These are phyloP conservation scores for Hololepta plana DNA, from an alignment of 2,888 invertebrate genomes.

Conservation along the genomic window DNA sequence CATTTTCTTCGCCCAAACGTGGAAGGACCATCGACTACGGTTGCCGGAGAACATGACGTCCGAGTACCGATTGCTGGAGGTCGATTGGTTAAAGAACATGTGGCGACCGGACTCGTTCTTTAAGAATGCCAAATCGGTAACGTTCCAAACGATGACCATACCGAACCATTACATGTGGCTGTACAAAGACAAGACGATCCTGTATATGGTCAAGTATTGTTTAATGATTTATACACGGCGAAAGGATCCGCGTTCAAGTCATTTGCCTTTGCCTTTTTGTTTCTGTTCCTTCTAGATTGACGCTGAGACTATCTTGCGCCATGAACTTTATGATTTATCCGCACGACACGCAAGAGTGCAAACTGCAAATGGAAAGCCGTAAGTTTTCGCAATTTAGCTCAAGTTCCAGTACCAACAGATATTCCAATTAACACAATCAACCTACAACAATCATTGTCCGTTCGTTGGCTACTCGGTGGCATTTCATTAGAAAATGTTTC, in stretches of 20 bases:
- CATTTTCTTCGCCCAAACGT: constrained; percentile 84
- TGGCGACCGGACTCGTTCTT: constrained; percentile 90
- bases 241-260: background rate
- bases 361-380: constrained; percentile 89
- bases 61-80: constrained; percentile 71
- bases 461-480: no score
- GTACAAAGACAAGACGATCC: constrained; percentile 68
- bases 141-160: constrained; percentile 88
- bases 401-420: no score
- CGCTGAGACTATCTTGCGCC: constrained; percentile 73
- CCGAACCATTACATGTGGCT: constrained; percentile 89
- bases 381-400: constrained; percentile 38
- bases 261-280: background rate
- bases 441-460: no score
- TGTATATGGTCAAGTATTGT: constrained; percentile 68
- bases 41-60: constrained; percentile 86
- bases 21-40: constrained; percentile 75
- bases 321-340: constrained; percentile 93
- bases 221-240: background rate
- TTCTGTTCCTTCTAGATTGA: constrained; percentile 35
- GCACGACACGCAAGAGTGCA: constrained; percentile 87
- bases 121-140: constrained; percentile 85
- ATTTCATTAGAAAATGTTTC: no score
- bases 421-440: no score
- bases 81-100: constrained; percentile 83